Conservation (phyloP, 2,797 vertebrate genomes). For the Channa striata region DNA sequence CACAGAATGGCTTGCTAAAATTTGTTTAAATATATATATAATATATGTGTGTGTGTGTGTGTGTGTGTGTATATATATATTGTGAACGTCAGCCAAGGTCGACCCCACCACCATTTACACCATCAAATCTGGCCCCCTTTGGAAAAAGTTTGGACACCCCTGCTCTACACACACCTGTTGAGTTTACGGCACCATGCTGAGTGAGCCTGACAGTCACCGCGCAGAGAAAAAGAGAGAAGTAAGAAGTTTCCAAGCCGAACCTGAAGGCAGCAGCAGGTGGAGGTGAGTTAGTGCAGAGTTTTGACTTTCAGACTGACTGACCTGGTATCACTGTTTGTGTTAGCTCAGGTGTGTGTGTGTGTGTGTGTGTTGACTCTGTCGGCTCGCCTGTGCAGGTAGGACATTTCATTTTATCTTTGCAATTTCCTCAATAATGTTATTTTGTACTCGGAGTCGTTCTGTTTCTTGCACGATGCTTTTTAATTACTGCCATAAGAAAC, state of each 20-base stretch:
- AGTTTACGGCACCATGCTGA: too few species aligned
- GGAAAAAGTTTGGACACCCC: too few species aligned
- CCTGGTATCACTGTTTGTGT: constrained; percentile 10
- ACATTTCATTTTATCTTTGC: neutral
- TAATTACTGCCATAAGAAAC: too few species aligned
- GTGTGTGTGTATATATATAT: too few species aligned
- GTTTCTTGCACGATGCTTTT: neutral
- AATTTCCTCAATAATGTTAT: neutral
- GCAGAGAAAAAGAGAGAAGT: neutral
- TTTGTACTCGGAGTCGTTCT: too few species aligned
- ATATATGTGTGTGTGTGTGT: too few species aligned
- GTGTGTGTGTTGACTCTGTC: neutral
- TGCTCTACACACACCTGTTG: too few species aligned
- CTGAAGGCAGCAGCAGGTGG: constrained; percentile 34
- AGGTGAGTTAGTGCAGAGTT: constrained; percentile 21
- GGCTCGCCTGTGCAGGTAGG: constrained; percentile 42
- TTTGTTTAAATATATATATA: too few species aligned
- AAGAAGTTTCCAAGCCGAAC: constrained; percentile 13
- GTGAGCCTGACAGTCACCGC: constrained; percentile 20
- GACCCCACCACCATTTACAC: too few species aligned
- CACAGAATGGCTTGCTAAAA: too few species aligned
- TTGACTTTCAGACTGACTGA: constrained; percentile 30
- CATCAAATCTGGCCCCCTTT: too few species aligned
- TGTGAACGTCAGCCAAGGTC: too few species aligned
- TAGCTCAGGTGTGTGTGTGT: neutral